These are phyloP conservation scores for Mustela nigripes DNA, from an alignment of 2,113 vertebrate genomes.

Conservation along the genomic window DNA sequence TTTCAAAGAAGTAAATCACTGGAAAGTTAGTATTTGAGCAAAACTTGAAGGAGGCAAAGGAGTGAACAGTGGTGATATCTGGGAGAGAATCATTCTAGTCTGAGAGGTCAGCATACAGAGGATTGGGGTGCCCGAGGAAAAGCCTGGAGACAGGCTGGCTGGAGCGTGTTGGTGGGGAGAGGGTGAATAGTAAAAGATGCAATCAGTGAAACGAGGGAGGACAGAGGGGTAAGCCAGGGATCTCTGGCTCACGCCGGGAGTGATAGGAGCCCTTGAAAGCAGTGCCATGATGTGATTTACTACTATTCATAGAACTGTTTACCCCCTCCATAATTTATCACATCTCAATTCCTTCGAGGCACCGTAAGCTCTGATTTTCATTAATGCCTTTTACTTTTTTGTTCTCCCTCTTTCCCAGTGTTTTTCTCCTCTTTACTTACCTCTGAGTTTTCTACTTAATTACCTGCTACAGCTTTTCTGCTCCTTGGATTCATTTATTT, in stretches of 20 bases:
- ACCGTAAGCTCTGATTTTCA: not conserved
- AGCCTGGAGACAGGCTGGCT: not conserved
- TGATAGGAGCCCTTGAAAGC: not conserved
- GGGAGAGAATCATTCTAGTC: not conserved
- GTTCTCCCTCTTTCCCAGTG: not conserved
- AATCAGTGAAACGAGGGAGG: not conserved
- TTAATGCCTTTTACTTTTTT: constrained; percentile 12
- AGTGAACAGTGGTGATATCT: not conserved
- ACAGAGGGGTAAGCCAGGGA: not conserved
- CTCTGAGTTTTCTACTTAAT: constrained; percentile 44
- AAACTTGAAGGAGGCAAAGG: not conserved
- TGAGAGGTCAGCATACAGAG: not conserved
- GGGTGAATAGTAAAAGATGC: not conserved
- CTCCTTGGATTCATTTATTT: constrained; percentile 63
- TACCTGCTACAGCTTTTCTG: constrained; percentile 38
- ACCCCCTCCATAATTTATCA: not conserved
- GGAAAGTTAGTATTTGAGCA: not conserved
- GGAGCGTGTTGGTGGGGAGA: too few relatives aligned
- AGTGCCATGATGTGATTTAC: not conserved
- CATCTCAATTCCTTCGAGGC: not conserved
- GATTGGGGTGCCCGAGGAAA: not conserved
- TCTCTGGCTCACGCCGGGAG: not conserved
- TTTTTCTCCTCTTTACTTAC: not conserved
- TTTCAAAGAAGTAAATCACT: not conserved
- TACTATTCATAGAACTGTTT: not conserved